Evolutionary conservation across 2,888 invertebrate species (phyloP).

Genomic region (Aphidoletes aphidimyza): DNA sequence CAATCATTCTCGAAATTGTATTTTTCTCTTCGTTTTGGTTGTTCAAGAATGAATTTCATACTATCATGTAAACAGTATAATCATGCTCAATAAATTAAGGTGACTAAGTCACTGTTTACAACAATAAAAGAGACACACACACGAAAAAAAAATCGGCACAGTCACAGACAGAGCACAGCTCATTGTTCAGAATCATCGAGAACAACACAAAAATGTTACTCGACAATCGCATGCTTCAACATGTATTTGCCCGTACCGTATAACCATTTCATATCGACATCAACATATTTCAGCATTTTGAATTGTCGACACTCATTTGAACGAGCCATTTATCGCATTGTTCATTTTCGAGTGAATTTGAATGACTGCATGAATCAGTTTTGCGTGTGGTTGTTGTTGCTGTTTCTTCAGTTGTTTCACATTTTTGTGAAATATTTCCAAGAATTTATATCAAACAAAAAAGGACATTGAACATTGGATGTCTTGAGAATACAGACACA

Average conservation of each 20-base stretch:
- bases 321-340: not conserved
- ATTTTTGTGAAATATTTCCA: too few species aligned
- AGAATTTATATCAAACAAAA: too few species aligned
- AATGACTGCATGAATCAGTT: too few species aligned
- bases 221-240: not conserved
- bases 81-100: not conserved
- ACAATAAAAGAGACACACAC: not conserved
- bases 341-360: not conserved
- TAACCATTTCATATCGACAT: not conserved
- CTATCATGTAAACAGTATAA: not conserved
- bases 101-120: conserved; percentile 24
- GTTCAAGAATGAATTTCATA: too few species aligned
- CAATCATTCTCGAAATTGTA: too few species aligned
- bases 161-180: too few species aligned
- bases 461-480: too few species aligned
- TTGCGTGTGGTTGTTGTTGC: too few species aligned
- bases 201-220: not conserved
- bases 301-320: not conserved
- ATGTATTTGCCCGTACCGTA: not conserved
- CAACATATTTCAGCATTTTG: not conserved
- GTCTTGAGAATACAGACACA: not conserved
- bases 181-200: conserved; percentile 9
- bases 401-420: too few species aligned
- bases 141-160: too few species aligned
- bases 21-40: too few species aligned